Conservation (phyloP, 1,140 invertebrate genomes). For the Tetramorium simillimum region DNA sequence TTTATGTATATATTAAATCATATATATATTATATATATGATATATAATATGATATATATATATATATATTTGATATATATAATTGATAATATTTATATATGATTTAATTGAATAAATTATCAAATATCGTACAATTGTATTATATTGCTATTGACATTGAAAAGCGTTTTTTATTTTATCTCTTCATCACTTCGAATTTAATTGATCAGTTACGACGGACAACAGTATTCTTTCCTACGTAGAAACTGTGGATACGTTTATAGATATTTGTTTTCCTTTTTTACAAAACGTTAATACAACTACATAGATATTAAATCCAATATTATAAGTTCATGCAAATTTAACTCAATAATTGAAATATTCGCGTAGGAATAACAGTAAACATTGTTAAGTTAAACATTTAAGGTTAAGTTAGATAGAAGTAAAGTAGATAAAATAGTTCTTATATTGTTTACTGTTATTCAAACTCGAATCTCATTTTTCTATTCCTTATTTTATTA, state of each 20-base stretch:
- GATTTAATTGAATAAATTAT: not conserved
- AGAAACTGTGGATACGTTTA: not conserved
- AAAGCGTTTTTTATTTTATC: not conserved
- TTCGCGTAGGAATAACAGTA: not conserved
- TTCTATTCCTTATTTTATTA: not conserved
- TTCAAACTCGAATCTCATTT: not conserved
- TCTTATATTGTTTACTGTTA: not conserved
- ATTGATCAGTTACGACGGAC: conserved; percentile 3
- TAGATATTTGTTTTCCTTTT: not conserved
- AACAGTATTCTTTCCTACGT: not conserved
- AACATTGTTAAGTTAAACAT: not conserved
- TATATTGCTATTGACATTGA: not conserved
- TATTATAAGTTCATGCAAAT: not conserved
- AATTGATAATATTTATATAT: not conserved
- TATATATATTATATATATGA: not conserved
- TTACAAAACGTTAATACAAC: not conserved
- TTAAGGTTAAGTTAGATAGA: not conserved
- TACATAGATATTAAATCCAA: not conserved
- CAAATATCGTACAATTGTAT: not conserved
- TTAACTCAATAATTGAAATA: not conserved
- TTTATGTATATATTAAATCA: not conserved
- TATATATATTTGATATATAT: not conserved
- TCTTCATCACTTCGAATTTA: not conserved
- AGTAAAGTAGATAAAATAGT: not conserved
- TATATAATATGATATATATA: not conserved